Evolutionary conservation across 1,140 invertebrate species (phyloP).

Genomic region (Ceratosolen solmsi): DNA sequence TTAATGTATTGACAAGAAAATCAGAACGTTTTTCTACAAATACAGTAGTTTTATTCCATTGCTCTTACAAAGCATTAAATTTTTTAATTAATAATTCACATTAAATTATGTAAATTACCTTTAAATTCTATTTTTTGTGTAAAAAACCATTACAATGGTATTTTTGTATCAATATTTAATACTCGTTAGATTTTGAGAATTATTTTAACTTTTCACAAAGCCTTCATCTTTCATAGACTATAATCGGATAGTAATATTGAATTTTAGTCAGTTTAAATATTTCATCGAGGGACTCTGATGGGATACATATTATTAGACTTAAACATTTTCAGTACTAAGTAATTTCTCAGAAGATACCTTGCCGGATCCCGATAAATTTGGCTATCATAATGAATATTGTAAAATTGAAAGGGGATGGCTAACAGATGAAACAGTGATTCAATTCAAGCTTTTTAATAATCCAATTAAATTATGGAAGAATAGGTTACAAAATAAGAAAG

Average conservation of each 20-base stretch:
- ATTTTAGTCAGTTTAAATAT: slow-evolving; percentile 1
- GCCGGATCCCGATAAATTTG: slow-evolving; percentile 77
- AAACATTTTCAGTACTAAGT: slow-evolving; percentile 60
- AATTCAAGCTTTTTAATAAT: slow-evolving; percentile 89
- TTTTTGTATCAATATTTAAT: no score
- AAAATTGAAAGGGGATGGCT: slow-evolving; percentile 90
- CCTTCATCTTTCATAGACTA: no score
- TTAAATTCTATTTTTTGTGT: neutral
- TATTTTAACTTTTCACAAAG: no score
- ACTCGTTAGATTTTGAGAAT: no score
- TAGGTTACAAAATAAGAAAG: slow-evolving; percentile 80
- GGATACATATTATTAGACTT: no score
- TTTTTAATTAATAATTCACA: neutral
- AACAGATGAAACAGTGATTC: slow-evolving; percentile 87
- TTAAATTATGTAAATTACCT: slow-evolving; percentile 23
- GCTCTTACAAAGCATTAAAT: no score
- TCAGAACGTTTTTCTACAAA: no score
- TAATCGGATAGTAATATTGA: no score
- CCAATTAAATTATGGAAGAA: slow-evolving; percentile 89
- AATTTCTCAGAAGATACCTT: slow-evolving; percentile 62
- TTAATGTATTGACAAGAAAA: neutral
- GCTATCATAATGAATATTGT: slow-evolving; percentile 77
- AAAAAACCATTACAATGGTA: no score
- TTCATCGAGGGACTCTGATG: slow-evolving; percentile 15
- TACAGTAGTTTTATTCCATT: no score